These are phyloP conservation scores for Paedocypris micromegethes DNA, from an alignment of 2,797 vertebrate species.

Conservation along the genomic window DNA sequence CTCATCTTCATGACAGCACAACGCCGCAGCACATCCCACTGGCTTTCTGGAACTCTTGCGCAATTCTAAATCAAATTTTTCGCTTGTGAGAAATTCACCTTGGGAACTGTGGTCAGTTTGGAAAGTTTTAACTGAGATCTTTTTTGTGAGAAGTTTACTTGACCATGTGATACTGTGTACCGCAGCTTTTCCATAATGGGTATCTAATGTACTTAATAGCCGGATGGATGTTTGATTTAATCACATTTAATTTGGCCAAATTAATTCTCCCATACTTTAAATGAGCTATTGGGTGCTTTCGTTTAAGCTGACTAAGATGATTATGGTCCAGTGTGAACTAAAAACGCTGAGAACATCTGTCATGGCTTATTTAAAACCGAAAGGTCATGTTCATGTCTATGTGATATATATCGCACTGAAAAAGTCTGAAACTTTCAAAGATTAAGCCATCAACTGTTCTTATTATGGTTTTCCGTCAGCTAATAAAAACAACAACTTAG, in stretches of 20 bases:
- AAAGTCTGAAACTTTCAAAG: not conserved
- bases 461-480: too few species aligned
- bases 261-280: conserved; percentile 42
- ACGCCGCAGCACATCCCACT: conserved; percentile 24
- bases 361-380: conserved; percentile 37
- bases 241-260: conserved; percentile 45
- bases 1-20: conserved; percentile 36
- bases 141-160: too few species aligned
- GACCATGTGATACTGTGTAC: too few species aligned
- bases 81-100: conserved; percentile 27
- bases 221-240: conserved; percentile 33
- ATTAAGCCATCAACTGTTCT: too few species aligned
- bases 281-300: conserved; percentile 47
- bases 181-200: too few species aligned
- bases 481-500: too few species aligned
- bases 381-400: conserved; percentile 26
- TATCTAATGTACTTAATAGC: not conserved
- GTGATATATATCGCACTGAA: conserved; percentile 8
- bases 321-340: conserved; percentile 44
- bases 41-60: conserved; percentile 17
- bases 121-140: too few species aligned
- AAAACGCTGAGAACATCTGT: conserved; percentile 49
- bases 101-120: too few species aligned
- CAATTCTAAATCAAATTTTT: too few species aligned
- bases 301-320: conserved; percentile 52